Conservation (phyloP, 1,140 invertebrate genomes). For the Drosophila sp. region DNA sequence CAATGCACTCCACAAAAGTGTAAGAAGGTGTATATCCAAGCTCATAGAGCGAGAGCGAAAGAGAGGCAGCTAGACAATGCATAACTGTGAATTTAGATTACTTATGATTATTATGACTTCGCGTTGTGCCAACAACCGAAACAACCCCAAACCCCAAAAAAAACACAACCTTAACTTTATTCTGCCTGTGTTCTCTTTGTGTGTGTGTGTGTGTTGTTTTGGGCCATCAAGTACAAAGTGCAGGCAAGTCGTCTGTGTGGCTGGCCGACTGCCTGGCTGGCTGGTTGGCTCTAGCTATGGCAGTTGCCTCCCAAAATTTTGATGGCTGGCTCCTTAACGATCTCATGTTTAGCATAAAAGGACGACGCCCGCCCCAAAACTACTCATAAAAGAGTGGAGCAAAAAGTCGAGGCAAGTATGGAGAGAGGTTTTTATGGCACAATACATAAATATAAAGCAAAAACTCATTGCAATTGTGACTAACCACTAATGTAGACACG, state of each 20-base stretch:
- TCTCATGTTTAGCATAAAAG: slow-evolving; percentile 44
- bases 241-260: neutral
- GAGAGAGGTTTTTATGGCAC: slow-evolving; percentile 37
- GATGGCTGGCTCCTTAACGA: slow-evolving; percentile 45
- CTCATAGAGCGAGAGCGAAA: neutral
- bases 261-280: neutral
- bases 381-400: neutral
- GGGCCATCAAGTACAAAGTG: slow-evolving; percentile 44
- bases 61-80: slow-evolving; percentile 16
- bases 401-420: slow-evolving; percentile 18
- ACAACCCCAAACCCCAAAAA: slow-evolving; percentile 10
- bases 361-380: slow-evolving; percentile 22
- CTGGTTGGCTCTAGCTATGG: neutral
- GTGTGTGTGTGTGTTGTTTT: neutral
- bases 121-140: slow-evolving; percentile 13
- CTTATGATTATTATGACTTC: slow-evolving; percentile 46
- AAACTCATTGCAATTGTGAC: slow-evolving; percentile 33
- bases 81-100: slow-evolving; percentile 63
- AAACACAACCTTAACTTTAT: slow-evolving; percentile 21
- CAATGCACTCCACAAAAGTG: slow-evolving; percentile 30
- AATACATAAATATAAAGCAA: slow-evolving; percentile 39
- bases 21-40: neutral
- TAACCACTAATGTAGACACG: slow-evolving; percentile 13
- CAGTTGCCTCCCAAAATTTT: slow-evolving; percentile 5
- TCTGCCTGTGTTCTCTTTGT: neutral